These are phyloP conservation scores for Sebastolobus altivelis DNA, from an alignment of 2,797 vertebrate species.

Conservation along the genomic window DNA sequence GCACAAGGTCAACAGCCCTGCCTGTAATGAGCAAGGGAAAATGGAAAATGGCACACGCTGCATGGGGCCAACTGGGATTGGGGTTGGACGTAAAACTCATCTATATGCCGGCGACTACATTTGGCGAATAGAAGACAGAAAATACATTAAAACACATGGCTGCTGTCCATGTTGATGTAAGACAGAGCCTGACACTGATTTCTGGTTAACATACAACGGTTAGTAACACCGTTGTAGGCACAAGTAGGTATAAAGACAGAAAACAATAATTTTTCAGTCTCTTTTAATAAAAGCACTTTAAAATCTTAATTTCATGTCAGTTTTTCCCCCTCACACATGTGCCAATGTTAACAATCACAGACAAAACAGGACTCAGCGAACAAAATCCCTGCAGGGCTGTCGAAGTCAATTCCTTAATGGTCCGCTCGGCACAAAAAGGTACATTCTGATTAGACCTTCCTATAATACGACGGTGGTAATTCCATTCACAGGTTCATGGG, in stretches of 20 bases:
- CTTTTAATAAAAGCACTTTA: constrained; percentile 30
- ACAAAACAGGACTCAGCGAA: constrained; percentile 58
- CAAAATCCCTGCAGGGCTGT: constrained; percentile 70
- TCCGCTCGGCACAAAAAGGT: constrained; percentile 79
- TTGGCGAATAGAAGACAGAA: constrained; percentile 53
- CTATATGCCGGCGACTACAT: constrained; percentile 67
- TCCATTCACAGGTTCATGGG: constrained; percentile 81
- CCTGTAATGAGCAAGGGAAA: constrained; percentile 74
- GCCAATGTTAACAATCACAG: constrained; percentile 52
- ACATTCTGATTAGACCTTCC: constrained; percentile 80
- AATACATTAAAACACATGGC: constrained; percentile 58
- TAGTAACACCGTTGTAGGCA: neutral
- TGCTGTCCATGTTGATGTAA: constrained; percentile 36
- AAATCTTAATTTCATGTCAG: constrained; percentile 32
- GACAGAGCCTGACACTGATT: neutral
- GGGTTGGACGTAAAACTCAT: constrained; percentile 63
- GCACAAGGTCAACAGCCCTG: constrained; percentile 79
- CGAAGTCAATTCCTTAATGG: constrained; percentile 79
- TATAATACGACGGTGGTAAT: constrained; percentile 80
- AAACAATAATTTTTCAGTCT: constrained; percentile 17
- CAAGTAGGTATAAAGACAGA: constrained; percentile 6
- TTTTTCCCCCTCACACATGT: constrained; percentile 25
- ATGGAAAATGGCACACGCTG: constrained; percentile 69
- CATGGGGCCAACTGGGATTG: constrained; percentile 56
- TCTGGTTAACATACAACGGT: neutral